These are phyloP conservation scores for Lamellibrachia satsuma DNA, from an alignment of 2,888 invertebrate genomes.

Conservation along the genomic window DNA sequence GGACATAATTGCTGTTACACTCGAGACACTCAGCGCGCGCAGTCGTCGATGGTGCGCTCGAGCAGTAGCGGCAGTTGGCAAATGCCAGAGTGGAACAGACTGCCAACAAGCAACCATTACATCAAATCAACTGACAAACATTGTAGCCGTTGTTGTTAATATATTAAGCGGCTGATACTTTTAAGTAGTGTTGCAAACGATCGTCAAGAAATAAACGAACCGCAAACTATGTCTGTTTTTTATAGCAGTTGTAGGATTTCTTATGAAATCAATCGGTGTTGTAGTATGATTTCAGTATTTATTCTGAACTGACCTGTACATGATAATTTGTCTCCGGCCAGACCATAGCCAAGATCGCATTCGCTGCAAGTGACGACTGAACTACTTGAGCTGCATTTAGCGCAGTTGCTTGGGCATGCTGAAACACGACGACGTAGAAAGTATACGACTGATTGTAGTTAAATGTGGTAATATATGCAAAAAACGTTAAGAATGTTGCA, in stretches of 20 bases:
- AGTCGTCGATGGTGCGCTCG: background rate
- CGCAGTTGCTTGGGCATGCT: background rate
- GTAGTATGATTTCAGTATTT: background rate
- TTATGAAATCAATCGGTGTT: background rate
- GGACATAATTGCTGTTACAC: background rate
- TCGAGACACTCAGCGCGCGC: background rate
- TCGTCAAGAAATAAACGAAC: background rate
- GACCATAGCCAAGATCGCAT: background rate
- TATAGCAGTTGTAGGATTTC: no score
- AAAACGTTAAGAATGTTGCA: no score
- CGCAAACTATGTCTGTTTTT: background rate
- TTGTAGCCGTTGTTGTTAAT: background rate
- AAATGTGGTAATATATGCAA: no score
- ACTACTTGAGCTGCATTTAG: background rate
- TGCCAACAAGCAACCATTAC: background rate
- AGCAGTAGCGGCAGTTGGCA: background rate
- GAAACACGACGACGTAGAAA: background rate
- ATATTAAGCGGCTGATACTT: background rate
- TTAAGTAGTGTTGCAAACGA: no score
- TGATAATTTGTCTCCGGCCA: conserved; percentile 14
- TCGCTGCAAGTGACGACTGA: background rate
- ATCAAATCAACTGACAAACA: no score
- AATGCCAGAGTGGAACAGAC: background rate
- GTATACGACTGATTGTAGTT: background rate
- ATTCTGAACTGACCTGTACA: background rate